phyloP scores from a whole-genome alignment of 2,113 vertebrate species.

The Mesitornis unicolor region DNA sequence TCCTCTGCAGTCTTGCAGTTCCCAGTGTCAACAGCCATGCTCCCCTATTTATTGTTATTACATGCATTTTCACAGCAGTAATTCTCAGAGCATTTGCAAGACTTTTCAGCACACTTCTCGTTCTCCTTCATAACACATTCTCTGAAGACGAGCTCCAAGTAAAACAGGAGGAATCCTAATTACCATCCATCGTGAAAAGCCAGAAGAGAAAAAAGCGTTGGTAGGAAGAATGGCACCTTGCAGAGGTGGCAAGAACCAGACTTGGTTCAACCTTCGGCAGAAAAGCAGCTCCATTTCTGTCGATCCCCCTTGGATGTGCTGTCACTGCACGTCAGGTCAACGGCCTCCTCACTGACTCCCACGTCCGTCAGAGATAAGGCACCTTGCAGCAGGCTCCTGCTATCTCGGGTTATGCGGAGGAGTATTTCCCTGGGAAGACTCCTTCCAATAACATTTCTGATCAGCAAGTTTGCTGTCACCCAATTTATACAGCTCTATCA shows the following conservation, averaged over 20 bases:
- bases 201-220: not conserved
- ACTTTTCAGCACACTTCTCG: not conserved
- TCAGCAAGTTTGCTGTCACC: not conserved
- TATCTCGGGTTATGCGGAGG: not conserved
- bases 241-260: not conserved
- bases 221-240: not conserved
- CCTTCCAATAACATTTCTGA: not conserved
- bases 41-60: not conserved
- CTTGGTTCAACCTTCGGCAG: not conserved
- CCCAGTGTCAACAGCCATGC: not conserved
- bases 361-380: not conserved
- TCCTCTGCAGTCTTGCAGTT: not conserved
- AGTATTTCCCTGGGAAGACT: not conserved
- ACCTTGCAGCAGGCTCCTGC: not conserved
- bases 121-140: not conserved
- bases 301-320: rapidly evolving
- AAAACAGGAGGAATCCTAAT: not conserved
- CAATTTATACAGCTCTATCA: not conserved
- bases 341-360: not conserved
- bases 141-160: not conserved
- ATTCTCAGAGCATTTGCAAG: not conserved
- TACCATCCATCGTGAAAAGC: not conserved
- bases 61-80: not conserved
- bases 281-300: not conserved
- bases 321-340: not conserved